These are phyloP conservation scores for Crypturellus tataupa DNA, from an alignment of 2,797 vertebrate genomes.

Conservation along the genomic window DNA sequence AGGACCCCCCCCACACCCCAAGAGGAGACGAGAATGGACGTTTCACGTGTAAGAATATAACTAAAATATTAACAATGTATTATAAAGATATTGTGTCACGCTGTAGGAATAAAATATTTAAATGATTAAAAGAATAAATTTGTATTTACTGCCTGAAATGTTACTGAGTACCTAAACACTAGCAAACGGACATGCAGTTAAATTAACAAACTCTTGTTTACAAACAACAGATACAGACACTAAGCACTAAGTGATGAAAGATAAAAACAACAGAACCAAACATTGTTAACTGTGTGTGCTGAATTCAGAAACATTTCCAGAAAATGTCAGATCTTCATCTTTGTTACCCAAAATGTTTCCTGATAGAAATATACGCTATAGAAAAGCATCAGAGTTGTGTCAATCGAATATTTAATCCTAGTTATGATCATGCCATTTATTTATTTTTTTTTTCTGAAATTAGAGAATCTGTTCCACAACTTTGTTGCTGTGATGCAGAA, in stretches of 20 bases:
- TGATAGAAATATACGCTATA: background rate
- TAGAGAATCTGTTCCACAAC: background rate
- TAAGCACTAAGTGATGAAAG: background rate
- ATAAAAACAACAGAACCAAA: background rate
- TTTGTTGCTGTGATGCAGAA: background rate
- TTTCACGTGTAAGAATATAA: background rate
- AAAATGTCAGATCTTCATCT: background rate
- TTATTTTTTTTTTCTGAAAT: background rate
- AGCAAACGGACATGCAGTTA: background rate
- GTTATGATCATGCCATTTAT: background rate
- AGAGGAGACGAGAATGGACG: background rate
- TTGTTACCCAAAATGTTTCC: background rate
- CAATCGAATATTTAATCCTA: background rate
- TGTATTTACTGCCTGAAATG: background rate
- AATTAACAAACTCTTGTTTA: background rate
- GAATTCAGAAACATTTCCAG: background rate
- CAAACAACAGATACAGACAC: background rate
- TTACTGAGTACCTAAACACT: background rate
- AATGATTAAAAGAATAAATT: background rate
- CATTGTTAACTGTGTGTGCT: background rate
- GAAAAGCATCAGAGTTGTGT: background rate
- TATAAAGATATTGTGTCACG: background rate
- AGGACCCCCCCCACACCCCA: background rate
- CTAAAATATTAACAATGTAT: background rate
- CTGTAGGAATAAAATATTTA: background rate